These are phyloP conservation scores for Anastrepha ludens DNA, from an alignment of 1,140 invertebrate genomes.

Conservation along the genomic window DNA sequence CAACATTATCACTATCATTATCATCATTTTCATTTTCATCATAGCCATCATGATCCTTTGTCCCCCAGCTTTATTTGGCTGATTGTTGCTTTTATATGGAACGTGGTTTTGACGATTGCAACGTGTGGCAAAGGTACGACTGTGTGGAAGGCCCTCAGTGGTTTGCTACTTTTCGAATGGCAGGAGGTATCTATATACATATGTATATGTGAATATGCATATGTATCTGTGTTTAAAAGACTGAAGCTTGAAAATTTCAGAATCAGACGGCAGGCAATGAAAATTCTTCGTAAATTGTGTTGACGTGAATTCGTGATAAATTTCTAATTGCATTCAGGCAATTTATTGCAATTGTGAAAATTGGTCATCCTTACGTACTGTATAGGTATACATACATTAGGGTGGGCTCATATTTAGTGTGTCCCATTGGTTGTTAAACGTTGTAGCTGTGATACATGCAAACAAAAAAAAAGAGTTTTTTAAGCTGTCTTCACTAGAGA, in stretches of 20 bases:
- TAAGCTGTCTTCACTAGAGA: too few relatives aligned
- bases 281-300: slow-evolving; percentile 43
- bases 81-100: not conserved
- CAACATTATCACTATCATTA: slow-evolving; percentile 13
- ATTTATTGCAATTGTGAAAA: slow-evolving; percentile 31
- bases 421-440: too few relatives aligned
- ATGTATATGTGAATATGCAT: too few relatives aligned
- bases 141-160: not conserved
- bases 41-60: not conserved
- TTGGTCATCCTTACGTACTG: not conserved
- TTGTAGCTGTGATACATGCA: too few relatives aligned
- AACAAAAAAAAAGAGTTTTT: too few relatives aligned
- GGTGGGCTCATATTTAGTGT: too few relatives aligned
- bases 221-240: too few relatives aligned
- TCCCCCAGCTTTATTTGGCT: not conserved
- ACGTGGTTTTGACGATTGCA: slow-evolving; percentile 8
- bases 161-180: too few relatives aligned
- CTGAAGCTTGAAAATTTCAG: not conserved
- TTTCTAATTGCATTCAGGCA: slow-evolving; percentile 9
- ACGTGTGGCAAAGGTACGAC: not conserved
- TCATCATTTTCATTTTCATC: slow-evolving; percentile 43
- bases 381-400: not conserved
- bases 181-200: too few relatives aligned
- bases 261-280: not conserved
- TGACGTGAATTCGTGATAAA: slow-evolving; percentile 50